Conservation (phyloP, 92 coral and sea anemone genomes). For the Isaurus tuberculatus region DNA sequence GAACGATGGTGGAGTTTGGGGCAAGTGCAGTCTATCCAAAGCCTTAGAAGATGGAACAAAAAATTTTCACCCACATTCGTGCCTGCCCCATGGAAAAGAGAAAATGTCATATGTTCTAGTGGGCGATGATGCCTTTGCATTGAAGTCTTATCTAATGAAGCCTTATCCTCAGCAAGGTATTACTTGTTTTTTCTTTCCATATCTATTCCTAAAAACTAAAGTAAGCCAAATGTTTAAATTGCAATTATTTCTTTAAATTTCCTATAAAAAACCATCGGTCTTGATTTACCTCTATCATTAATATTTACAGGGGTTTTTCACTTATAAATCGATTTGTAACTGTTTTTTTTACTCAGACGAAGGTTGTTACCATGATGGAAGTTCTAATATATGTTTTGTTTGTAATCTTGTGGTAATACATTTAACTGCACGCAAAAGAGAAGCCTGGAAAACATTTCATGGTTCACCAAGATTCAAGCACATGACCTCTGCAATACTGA, state of each 20-base stretch:
- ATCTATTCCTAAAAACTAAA: slow-evolving; percentile 11
- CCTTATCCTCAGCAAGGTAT: slow-evolving; percentile 62
- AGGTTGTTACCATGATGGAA: neutral
- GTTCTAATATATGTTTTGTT: slow-evolving; percentile 10
- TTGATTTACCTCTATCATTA: neutral
- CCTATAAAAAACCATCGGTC: neutral
- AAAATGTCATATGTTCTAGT: slow-evolving; percentile 56
- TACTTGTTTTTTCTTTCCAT: neutral
- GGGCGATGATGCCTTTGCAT: slow-evolving; percentile 65
- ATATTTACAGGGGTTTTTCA: neutral
- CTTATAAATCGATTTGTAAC: slow-evolving; percentile 15
- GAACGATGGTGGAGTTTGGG: slow-evolving; percentile 62
- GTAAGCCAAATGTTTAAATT: slow-evolving; percentile 12
- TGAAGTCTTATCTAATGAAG: slow-evolving; percentile 57
- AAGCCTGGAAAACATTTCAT: too few relatives aligned
- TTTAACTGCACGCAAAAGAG: neutral
- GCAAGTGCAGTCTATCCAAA: slow-evolving; percentile 38
- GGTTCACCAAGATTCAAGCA: too few relatives aligned
- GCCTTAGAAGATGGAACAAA: slow-evolving; percentile 53
- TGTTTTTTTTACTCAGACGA: slow-evolving; percentile 9
- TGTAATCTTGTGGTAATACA: slow-evolving; percentile 5
- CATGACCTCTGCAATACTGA: too few relatives aligned
- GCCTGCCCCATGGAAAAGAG: slow-evolving; percentile 56
- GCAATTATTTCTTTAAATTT: slow-evolving; percentile 12
- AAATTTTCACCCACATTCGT: slow-evolving; percentile 44